A percentile compares a stretch with the other conserved stretches of the same genome.
Evolutionary conservation across 2,888 invertebrate species (phyloP).

Genomic region (Xestobium rufovillosum): DNA sequence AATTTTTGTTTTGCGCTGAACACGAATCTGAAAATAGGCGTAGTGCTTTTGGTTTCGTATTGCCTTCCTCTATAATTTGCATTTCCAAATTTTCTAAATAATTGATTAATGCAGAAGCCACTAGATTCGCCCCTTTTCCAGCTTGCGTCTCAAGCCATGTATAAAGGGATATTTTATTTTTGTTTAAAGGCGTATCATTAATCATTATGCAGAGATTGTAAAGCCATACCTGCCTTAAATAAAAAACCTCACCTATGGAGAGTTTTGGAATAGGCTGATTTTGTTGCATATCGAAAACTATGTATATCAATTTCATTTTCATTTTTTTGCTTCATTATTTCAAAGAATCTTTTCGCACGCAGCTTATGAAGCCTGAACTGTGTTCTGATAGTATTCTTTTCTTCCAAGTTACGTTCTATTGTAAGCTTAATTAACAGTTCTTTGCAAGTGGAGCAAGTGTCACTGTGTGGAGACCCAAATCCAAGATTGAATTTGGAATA

Average conservation of each 20-base stretch:
- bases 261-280: constrained; percentile 6
- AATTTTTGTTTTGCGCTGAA: constrained; percentile 1
- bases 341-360: constrained; percentile 5
- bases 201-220: constrained; percentile 3
- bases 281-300: constrained; percentile 5
- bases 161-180: constrained; percentile 2
- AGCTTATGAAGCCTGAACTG: constrained; percentile 6
- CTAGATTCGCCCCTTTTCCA: not conserved
- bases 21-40: constrained; percentile 6
- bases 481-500: constrained; percentile 2
- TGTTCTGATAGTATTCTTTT: not conserved
- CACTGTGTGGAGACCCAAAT: constrained; percentile 4
- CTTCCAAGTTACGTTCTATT: not conserved
- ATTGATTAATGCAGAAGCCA: constrained; percentile 1
- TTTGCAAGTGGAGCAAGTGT: constrained; percentile 5
- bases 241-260: constrained; percentile 6
- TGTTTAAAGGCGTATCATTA: too few relatives aligned
- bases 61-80: not conserved
- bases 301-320: not conserved
- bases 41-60: not conserved
- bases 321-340: constrained; percentile 1
- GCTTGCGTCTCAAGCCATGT: constrained; percentile 1
- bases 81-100: constrained; percentile 1
- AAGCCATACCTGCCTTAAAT: constrained; percentile 6
- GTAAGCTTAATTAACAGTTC: constrained; percentile 1